These are phyloP conservation scores for Silurus lanzhouensis DNA, from an alignment of 2,797 vertebrate genomes.

Conservation along the genomic window DNA sequence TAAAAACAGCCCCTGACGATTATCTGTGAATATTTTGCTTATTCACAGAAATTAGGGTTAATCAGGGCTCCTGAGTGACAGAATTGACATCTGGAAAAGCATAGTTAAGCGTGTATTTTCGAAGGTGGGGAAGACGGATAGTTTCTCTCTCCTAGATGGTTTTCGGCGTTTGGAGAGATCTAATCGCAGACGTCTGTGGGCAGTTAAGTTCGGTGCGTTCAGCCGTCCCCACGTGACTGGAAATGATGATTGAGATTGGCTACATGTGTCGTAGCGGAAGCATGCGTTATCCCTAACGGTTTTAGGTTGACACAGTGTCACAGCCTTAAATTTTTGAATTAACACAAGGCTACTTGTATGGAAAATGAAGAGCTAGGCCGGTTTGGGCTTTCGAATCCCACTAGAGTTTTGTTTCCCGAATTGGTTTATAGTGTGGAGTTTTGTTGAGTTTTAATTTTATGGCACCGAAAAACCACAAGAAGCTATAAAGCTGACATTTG, in stretches of 20 bases:
- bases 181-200: background rate
- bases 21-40: background rate
- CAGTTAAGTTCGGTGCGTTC: background rate
- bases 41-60: background rate
- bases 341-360: background rate
- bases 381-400: background rate
- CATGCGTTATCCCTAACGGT: background rate
- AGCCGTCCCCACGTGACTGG: background rate
- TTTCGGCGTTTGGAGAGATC: background rate
- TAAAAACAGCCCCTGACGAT: background rate
- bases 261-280: constrained; percentile 3
- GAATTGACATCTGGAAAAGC: constrained; percentile 7
- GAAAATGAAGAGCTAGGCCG: background rate
- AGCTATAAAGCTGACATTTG: background rate
- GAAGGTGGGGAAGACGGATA: constrained; percentile 2
- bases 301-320: background rate
- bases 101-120: background rate
- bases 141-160: constrained; percentile 10
- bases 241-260: constrained; percentile 21
- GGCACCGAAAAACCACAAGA: background rate
- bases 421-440: background rate
- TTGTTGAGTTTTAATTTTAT: background rate
- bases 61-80: constrained; percentile 5
- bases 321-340: background rate
- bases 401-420: background rate